Percentiles rank a stretch among this genome's conserved stretches.
Conservation (phyloP, 2,113 vertebrate species). For the Notarius lentiginosus region DNA sequence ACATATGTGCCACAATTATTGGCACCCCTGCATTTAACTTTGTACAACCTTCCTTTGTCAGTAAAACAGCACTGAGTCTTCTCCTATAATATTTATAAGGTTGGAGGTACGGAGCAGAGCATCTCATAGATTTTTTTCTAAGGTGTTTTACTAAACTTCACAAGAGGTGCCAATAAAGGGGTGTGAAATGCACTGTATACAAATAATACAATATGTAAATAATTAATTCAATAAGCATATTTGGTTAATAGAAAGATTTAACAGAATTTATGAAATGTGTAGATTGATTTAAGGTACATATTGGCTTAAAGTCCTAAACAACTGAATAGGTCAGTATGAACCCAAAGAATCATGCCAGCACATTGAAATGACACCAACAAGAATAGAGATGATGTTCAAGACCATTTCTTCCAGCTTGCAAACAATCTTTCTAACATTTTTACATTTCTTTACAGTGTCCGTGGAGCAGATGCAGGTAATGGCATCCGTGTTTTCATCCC, state of each 20-base stretch:
- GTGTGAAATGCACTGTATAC: too few relatives aligned
- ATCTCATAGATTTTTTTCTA: too few relatives aligned
- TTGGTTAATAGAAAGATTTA: not conserved
- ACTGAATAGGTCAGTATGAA: not conserved
- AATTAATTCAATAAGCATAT: not conserved
- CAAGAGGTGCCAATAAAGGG: too few relatives aligned
- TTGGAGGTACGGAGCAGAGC: too few relatives aligned
- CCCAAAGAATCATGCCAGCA: not conserved
- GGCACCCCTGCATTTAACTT: too few relatives aligned
- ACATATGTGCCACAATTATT: too few relatives aligned
- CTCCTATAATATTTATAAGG: too few relatives aligned
- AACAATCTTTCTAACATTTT: not conserved
- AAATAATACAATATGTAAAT: too few relatives aligned
- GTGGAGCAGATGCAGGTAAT: conserved; percentile 83
- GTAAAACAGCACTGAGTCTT: too few relatives aligned
- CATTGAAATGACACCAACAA: not conserved
- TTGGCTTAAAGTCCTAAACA: not conserved
- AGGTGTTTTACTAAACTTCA: too few relatives aligned
- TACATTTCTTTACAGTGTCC: conserved; percentile 69
- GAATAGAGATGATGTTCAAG: not conserved
- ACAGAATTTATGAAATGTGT: not conserved
- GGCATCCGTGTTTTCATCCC: conserved; percentile 85
- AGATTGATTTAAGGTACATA: not conserved
- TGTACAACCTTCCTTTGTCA: too few relatives aligned
- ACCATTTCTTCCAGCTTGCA: not conserved